These are phyloP conservation scores for Prochilodus magdalenae DNA, from an alignment of 2,113 vertebrate genomes.

Conservation along the genomic window DNA sequence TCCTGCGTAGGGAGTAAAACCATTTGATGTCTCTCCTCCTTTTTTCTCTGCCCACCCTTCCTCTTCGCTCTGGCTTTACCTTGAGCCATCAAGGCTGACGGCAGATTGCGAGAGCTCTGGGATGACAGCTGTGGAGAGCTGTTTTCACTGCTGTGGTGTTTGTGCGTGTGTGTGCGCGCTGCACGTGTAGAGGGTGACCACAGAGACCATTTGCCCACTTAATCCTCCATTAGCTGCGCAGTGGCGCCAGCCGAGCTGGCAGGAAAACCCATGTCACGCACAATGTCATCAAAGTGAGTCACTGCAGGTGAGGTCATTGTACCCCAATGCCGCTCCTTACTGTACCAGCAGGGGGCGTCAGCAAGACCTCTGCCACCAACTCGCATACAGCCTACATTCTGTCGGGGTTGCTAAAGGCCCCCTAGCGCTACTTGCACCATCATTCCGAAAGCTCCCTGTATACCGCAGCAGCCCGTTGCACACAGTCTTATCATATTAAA, in stretches of 20 bases:
- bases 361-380: neutral
- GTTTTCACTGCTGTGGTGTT: neutral
- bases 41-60: neutral
- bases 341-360: conserved; percentile 37
- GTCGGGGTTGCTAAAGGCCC: neutral
- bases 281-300: conserved; percentile 52
- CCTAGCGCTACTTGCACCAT: neutral
- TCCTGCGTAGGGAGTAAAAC: too few species aligned
- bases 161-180: neutral
- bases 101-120: neutral
- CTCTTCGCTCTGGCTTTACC: neutral
- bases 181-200: neutral
- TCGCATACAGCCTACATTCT: neutral
- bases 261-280: conserved; percentile 51
- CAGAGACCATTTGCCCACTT: conserved; percentile 43
- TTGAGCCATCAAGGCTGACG: neutral
- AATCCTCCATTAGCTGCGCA: conserved; percentile 53
- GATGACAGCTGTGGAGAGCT: neutral
- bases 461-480: too few species aligned
- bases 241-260: conserved; percentile 50
- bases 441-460: too few species aligned
- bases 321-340: conserved; percentile 13
- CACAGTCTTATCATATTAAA: too few species aligned
- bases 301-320: conserved; percentile 50
- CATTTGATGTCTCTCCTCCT: neutral